A percentile compares a stretch with the other conserved stretches of the same genome.
Evolutionary conservation across 2,888 invertebrate species (phyloP).

Genomic region (Hydriomena furcata): DNA sequence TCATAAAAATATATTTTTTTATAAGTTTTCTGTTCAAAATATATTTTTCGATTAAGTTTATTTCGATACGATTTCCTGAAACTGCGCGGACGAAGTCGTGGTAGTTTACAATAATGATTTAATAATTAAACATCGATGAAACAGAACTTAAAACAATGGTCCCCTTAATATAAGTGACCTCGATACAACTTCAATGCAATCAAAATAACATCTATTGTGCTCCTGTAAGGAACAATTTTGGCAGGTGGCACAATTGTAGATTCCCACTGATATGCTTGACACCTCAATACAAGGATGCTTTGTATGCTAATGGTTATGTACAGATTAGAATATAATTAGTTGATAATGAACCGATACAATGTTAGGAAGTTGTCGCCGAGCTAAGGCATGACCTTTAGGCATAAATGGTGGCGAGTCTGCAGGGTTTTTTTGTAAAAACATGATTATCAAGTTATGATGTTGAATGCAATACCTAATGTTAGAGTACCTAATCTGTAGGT

Average conservation of each 20-base stretch:
- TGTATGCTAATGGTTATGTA: constrained; percentile 53
- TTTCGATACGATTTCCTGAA: too few relatives aligned
- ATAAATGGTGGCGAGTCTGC: too few relatives aligned
- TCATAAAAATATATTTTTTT: too few relatives aligned
- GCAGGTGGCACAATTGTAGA: constrained; percentile 23
- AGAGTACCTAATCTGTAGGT: too few relatives aligned
- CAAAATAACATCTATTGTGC: constrained; percentile 30
- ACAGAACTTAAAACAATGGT: constrained; percentile 18
- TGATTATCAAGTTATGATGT: too few relatives aligned
- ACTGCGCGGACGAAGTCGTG: too few relatives aligned
- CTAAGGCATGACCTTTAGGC: constrained; percentile 22
- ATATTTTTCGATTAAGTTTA: too few relatives aligned
- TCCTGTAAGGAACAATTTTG: constrained; percentile 30
- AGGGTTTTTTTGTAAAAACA: too few relatives aligned
- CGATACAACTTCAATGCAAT: constrained; percentile 18
- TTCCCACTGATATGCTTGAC: constrained; percentile 47
- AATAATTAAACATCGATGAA: constrained; percentile 6
- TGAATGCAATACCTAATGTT: too few relatives aligned
- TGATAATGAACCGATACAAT: constrained; percentile 23
- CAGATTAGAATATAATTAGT: constrained; percentile 14
- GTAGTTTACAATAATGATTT: too few relatives aligned
- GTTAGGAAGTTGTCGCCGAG: constrained; percentile 40
- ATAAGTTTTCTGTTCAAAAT: too few relatives aligned
- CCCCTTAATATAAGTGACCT: constrained; percentile 22
- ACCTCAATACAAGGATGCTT: constrained; percentile 52